Conservation (phyloP, 2,113 vertebrate genomes). For the Hymenochirus boettgeri region DNA sequence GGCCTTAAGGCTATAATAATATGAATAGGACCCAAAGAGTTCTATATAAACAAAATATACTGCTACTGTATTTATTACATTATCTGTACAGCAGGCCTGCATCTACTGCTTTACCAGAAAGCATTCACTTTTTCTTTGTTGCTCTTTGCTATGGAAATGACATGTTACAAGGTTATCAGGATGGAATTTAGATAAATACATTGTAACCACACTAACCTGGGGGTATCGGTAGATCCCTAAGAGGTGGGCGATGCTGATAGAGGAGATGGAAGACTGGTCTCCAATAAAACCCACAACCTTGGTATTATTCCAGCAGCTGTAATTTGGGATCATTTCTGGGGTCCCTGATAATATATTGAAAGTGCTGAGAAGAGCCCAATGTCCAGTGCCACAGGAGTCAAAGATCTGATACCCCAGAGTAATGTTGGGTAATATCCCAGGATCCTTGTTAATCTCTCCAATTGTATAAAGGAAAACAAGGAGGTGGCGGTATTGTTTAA, state of each 20-base stretch:
- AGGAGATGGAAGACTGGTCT: neutral
- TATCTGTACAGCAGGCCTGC: too few relatives aligned
- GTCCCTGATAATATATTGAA: neutral
- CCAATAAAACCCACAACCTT: slow-evolving; percentile 13
- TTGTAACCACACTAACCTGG: slow-evolving; percentile 13
- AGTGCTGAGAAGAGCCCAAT: neutral
- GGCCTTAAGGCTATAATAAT: too few relatives aligned
- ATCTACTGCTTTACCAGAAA: too few relatives aligned
- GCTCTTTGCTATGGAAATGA: too few relatives aligned
- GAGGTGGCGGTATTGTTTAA: neutral
- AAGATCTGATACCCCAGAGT: slow-evolving; percentile 5
- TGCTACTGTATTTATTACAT: too few relatives aligned
- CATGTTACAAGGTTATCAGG: too few relatives aligned
- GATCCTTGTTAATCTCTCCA: slow-evolving; percentile 10
- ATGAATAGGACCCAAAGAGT: too few relatives aligned
- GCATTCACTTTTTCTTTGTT: too few relatives aligned
- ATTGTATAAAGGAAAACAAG: slow-evolving; percentile 5
- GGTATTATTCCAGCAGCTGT: slow-evolving; percentile 7
- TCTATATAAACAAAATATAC: too few relatives aligned
- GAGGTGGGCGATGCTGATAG: neutral
- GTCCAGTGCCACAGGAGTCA: slow-evolving; percentile 8
- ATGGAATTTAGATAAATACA: too few relatives aligned
- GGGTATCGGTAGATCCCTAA: slow-evolving; percentile 11
- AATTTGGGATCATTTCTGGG: slow-evolving; percentile 4
- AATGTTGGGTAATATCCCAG: slow-evolving; percentile 6